These are phyloP conservation scores for Sisor rabdophorus DNA, from an alignment of 2,113 vertebrate species.

Conservation along the genomic window DNA sequence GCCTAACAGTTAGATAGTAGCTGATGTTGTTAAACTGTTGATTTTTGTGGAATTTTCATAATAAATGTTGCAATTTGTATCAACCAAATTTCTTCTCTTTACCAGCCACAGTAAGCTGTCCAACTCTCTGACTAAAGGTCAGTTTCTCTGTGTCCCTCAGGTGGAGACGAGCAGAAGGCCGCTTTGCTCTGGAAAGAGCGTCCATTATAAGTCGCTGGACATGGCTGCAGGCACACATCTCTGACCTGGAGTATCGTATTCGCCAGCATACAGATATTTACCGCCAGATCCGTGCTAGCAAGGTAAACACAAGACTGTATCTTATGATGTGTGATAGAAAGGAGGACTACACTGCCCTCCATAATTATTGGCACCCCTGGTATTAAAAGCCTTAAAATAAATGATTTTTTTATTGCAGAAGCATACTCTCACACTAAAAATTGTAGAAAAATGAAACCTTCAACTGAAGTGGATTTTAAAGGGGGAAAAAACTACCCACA, in stretches of 20 bases:
- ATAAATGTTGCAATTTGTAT: not conserved
- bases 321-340: not conserved
- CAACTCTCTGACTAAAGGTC: not conserved
- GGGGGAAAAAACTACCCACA: no score
- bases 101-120: not conserved
- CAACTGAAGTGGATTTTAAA: no score
- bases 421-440: no score
- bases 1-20: no score
- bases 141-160: conserved; percentile 58
- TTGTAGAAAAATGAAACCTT: no score
- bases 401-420: no score
- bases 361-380: no score
- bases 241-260: conserved; percentile 97
- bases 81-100: not conserved
- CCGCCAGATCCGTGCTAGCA: conserved; percentile 89
- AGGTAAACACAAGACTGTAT: conserved; percentile 71
- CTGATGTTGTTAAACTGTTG: no score
- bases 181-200: conserved; percentile 89
- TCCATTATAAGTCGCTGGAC: conserved; percentile 98
- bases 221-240: conserved; percentile 98
- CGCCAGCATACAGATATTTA: conserved; percentile 97
- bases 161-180: conserved; percentile 90
- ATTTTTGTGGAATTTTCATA: no score
- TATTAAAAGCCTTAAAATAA: no score
- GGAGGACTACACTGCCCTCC: not conserved